Evolutionary conservation across 1,140 invertebrate genomes (phyloP).

Genomic region (Camponotus pennsylvanicus): DNA sequence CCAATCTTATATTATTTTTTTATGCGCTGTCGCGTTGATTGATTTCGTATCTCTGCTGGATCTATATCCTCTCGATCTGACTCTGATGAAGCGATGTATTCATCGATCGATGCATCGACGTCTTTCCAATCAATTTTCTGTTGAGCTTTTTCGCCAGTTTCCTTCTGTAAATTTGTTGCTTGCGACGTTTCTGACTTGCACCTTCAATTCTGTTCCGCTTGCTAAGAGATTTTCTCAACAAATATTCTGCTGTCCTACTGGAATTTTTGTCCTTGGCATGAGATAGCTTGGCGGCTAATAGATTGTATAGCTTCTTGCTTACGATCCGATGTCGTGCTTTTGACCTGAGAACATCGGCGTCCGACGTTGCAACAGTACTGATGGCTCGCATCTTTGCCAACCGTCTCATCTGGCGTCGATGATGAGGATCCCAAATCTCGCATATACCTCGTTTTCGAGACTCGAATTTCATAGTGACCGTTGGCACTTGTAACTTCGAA

Average conservation of each 20-base stretch:
- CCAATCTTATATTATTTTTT: not conserved
- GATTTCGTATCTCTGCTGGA: not conserved
- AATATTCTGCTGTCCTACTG: not conserved
- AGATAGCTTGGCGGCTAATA: not conserved
- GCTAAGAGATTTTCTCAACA: not conserved
- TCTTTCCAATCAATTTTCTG: not conserved
- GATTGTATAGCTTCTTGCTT: constrained; percentile 25
- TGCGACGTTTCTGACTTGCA: not conserved
- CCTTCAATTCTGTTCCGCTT: not conserved
- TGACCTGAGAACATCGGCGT: not conserved
- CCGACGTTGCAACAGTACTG: not conserved
- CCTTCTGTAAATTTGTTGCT: not conserved
- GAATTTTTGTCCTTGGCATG: not conserved
- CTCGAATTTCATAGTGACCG: not conserved
- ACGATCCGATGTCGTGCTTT: not conserved
- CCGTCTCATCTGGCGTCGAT: constrained; percentile 26
- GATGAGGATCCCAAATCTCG: constrained; percentile 41
- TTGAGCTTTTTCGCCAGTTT: not conserved
- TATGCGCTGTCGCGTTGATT: not conserved
- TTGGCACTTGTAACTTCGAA: not conserved
- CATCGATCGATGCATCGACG: not conserved
- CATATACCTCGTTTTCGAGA: not conserved
- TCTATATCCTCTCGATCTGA: constrained; percentile 25
- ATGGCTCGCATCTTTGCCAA: constrained; percentile 38
- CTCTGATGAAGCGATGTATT: not conserved